A percentile compares a stretch with the other conserved stretches of the same genome.
These are phyloP conservation scores for Hippocampus mohnikei DNA, from an alignment of 2,113 vertebrate species.

Conservation along the genomic window DNA sequence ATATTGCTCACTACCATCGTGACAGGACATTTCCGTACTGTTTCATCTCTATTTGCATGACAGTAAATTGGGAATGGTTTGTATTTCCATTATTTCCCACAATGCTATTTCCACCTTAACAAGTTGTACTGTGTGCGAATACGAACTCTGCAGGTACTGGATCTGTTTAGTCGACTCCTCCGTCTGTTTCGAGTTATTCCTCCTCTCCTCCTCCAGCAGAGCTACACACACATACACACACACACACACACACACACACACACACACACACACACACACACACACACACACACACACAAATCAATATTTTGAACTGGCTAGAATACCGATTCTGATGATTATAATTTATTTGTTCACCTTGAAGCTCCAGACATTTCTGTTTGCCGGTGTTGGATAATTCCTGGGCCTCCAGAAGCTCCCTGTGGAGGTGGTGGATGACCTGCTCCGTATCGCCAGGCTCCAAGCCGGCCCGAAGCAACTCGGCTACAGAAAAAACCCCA, in stretches of 20 bases:
- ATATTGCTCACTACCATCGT: too few relatives aligned
- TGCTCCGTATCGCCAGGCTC: slow-evolving; percentile 86
- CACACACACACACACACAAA: slow-evolving; percentile 13
- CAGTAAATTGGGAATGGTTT: neutral
- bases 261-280: slow-evolving; percentile 31
- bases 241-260: slow-evolving; percentile 33
- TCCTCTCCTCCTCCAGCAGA: slow-evolving; percentile 92
- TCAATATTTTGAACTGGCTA: neutral
- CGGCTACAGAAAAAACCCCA: slow-evolving; percentile 68
- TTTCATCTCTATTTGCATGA: neutral
- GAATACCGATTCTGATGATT: neutral
- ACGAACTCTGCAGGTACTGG: slow-evolving; percentile 89
- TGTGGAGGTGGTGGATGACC: slow-evolving; percentile 89
- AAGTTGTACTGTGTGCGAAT: neutral
- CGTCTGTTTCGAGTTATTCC: slow-evolving; percentile 81
- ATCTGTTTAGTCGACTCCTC: slow-evolving; percentile 95
- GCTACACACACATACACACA: slow-evolving; percentile 67
- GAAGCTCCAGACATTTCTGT: slow-evolving; percentile 93
- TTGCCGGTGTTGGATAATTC: slow-evolving; percentile 92
- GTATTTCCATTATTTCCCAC: neutral
- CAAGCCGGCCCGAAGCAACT: slow-evolving; percentile 83
- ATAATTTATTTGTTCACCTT: slow-evolving; percentile 75
- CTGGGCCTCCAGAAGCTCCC: slow-evolving; percentile 91
- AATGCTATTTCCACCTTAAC: neutral
- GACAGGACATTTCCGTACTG: too few relatives aligned